Evolutionary conservation across 2,888 invertebrate species (phyloP).

Genomic region (Autographa gamma): DNA sequence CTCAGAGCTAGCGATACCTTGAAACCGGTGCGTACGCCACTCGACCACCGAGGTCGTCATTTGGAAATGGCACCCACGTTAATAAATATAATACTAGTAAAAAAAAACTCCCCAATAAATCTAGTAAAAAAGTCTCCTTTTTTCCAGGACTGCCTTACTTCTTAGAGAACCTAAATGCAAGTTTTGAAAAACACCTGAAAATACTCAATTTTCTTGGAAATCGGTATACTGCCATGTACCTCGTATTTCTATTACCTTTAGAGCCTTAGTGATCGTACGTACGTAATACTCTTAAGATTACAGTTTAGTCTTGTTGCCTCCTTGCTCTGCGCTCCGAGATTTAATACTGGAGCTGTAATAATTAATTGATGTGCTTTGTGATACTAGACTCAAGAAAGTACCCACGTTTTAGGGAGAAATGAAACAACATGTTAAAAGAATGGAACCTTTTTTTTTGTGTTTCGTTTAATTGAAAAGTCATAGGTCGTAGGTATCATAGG

Average conservation of each 20-base stretch:
- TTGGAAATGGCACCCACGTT: too few species aligned
- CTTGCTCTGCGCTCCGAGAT: constrained; percentile 2
- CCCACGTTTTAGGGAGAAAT: neutral
- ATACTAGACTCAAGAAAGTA: neutral
- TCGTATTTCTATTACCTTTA: neutral
- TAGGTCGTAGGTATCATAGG: too few species aligned
- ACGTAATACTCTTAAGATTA: constrained; percentile 3
- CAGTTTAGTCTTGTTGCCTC: constrained; percentile 2
- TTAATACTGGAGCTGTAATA: constrained; percentile 1
- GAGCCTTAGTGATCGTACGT: neutral
- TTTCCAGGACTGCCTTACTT: too few species aligned
- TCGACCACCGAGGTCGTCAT: too few species aligned
- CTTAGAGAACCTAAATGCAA: too few species aligned
- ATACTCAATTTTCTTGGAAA: neutral
- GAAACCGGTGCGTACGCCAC: too few species aligned
- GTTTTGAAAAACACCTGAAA: neutral
- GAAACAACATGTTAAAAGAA: neutral
- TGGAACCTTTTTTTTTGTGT: too few species aligned
- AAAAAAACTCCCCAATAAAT: too few species aligned
- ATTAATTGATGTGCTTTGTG: neutral
- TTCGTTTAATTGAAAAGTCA: too few species aligned
- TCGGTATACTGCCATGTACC: neutral
- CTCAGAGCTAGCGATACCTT: too few species aligned
- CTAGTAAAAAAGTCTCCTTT: too few species aligned
- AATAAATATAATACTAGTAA: too few species aligned